A percentile compares a stretch with the other conserved stretches of the same genome.
These are phyloP conservation scores for Ephydatia muelleri DNA, from an alignment of 37 sponge, comb jelly and placozoan genomes.

Conservation along the genomic window DNA sequence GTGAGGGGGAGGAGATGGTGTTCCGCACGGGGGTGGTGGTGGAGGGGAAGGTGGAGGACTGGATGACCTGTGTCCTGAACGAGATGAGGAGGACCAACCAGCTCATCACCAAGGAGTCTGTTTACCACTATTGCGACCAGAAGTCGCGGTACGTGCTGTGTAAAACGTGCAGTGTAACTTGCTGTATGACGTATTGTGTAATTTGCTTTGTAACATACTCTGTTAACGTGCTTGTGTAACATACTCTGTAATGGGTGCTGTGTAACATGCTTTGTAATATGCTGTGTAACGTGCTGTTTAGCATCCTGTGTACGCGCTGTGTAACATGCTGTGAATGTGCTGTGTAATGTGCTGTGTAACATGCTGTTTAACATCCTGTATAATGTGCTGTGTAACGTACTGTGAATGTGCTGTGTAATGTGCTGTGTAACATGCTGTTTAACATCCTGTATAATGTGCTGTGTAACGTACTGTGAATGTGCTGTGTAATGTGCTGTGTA, in stretches of 20 bases:
- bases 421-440: too few relatives aligned
- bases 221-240: not conserved
- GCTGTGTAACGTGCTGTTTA: too few relatives aligned
- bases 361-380: too few relatives aligned
- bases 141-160: conserved; percentile 52
- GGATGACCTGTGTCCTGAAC: conserved; percentile 96
- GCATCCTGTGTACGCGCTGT: too few relatives aligned
- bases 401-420: too few relatives aligned
- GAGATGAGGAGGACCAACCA: conserved; percentile 97
- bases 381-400: too few relatives aligned
- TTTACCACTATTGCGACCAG: conserved; percentile 83
- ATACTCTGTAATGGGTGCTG: not conserved
- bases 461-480: too few relatives aligned
- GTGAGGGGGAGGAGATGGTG: conserved; percentile 98
- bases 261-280: too few relatives aligned
- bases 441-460: too few relatives aligned
- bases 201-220: not conserved
- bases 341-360: too few relatives aligned
- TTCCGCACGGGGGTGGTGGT: conserved; percentile 79
- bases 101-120: conserved; percentile 91
- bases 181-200: too few relatives aligned
- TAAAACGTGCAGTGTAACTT: not conserved
- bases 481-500: not conserved
- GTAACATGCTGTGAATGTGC: too few relatives aligned
- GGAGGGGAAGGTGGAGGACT: conserved; percentile 99